phyloP scores from a whole-genome alignment of 2,113 vertebrate genomes.

The Vimba vimba region DNA sequence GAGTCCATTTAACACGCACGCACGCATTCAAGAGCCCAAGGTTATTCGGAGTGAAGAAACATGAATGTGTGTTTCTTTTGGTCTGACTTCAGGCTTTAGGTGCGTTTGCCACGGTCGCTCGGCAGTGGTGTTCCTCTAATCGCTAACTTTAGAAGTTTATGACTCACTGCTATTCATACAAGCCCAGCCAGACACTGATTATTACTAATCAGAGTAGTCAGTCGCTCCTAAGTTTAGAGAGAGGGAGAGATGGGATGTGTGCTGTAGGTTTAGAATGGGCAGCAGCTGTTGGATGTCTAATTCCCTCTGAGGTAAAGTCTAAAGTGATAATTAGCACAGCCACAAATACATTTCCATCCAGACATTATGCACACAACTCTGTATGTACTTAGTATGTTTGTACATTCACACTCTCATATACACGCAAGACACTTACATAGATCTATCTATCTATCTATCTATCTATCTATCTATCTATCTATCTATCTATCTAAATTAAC shows the following conservation, averaged over 20 bases:
- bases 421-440: background rate
- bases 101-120: background rate
- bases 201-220: slow-evolving; percentile 41
- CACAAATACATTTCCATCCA: slow-evolving; percentile 53
- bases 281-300: slow-evolving; percentile 48
- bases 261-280: slow-evolving; percentile 41
- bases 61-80: background rate
- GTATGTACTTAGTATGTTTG: slow-evolving; percentile 20
- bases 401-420: slow-evolving; percentile 19
- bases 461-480: too few relatives aligned
- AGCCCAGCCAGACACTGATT: slow-evolving; percentile 45
- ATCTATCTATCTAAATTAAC: too few relatives aligned
- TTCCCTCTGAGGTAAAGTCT: slow-evolving; percentile 51
- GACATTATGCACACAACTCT: slow-evolving; percentile 33
- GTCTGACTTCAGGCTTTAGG: slow-evolving; percentile 4
- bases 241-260: slow-evolving; percentile 32
- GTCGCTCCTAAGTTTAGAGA: slow-evolving; percentile 38
- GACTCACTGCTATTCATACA: slow-evolving; percentile 44
- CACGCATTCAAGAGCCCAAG: background rate
- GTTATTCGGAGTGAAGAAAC: background rate
- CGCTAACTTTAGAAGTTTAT: slow-evolving; percentile 38
- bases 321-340: slow-evolving; percentile 54
- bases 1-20: slow-evolving; percentile 8
- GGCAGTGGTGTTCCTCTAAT: slow-evolving; percentile 32
- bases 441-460: background rate